These are phyloP conservation scores for Oscheius sp. DNA, from an alignment of 2,888 invertebrate genomes.

Conservation along the genomic window DNA sequence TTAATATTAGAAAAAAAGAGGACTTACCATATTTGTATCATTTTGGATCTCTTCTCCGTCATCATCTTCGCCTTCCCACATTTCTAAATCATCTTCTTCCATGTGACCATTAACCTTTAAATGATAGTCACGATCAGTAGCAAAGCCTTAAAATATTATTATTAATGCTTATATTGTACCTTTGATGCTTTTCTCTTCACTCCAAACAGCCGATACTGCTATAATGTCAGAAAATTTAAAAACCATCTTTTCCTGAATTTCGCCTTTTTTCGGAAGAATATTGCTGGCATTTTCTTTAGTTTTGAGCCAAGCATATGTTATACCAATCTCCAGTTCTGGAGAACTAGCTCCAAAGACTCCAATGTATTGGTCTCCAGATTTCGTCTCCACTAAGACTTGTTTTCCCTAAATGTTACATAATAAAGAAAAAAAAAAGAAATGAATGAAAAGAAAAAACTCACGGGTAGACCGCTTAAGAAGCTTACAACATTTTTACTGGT, in stretches of 20 bases:
- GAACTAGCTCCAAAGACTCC: conserved; percentile 8
- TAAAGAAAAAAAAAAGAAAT: neutral
- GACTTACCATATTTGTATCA: conserved; percentile 4
- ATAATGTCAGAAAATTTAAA: conserved; percentile 43
- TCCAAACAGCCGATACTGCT: conserved; percentile 29
- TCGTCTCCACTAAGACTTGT: conserved; percentile 25
- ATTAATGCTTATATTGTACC: conserved; percentile 4
- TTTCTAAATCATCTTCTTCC: conserved; percentile 41
- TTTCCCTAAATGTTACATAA: conserved; percentile 17
- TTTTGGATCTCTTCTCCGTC: conserved; percentile 34
- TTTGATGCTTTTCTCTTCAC: conserved; percentile 37
- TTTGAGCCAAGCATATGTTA: conserved; percentile 35
- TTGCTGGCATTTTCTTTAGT: conserved; percentile 41
- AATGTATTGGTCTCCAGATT: conserved; percentile 13
- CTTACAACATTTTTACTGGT: neutral
- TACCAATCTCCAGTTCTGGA: conserved; percentile 29
- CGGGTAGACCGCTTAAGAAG: conserved; percentile 2
- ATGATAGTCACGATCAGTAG: conserved; percentile 49
- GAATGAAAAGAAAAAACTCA: neutral
- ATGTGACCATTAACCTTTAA: neutral
- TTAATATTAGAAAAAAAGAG: neutral
- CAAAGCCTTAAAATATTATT: conserved; percentile 34
- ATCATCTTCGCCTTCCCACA: conserved; percentile 47
- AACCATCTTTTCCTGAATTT: conserved; percentile 41
- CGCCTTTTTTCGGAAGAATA: conserved; percentile 37